Evolutionary conservation across 2,888 invertebrate genomes (phyloP), one percentile per base, ranked within the genome.

Genomic region (Drosophila longiperda): DNA sequence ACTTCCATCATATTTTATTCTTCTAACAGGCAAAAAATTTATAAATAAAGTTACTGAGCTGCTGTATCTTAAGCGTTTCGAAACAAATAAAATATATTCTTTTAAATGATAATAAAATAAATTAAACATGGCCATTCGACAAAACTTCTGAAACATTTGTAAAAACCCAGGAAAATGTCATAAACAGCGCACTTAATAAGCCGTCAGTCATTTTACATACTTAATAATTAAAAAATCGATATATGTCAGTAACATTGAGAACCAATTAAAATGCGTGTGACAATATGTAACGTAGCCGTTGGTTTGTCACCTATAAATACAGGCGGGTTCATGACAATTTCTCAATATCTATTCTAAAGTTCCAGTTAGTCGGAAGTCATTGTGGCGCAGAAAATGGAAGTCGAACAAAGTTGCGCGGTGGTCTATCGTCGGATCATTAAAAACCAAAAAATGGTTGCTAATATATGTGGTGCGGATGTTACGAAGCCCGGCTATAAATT

Each of bases 391-490:
- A 42, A 58, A n/a, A 4, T 9, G 36, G 4, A 3, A n/a, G 8
- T 8, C 9, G 42, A 60, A n/a, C 3, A 15, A 7, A 52, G 50
- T 8, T 62, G 72, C 32, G 17, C 50, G 5, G 8, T 3, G 36
- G 42, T 26, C 0, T 71, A 59, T 45, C 65, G 66, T 26, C 67
- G 71, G 0, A 26, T 74, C 11, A 52, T 66, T 7, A 1, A 38
- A 15, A 23, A 65, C 2, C 12, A 68, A 1, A 52, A 15, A 11
- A 11, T 45, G 3, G 40, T 61, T 52, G 33, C 49, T 26, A 32
- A 15, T 1, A 1, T 80, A 0, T 66, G 65, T 55, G 83, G 84
- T 0, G 59, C 54, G 1, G 75, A 83, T 65, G 1, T 84, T 8
- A n/a, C 75, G 0, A 15, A 40, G 0, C 45, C 63, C 1, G 12